These are phyloP conservation scores for Anguilla obscura DNA, from an alignment of 2,797 vertebrate species.

Conservation along the genomic window DNA sequence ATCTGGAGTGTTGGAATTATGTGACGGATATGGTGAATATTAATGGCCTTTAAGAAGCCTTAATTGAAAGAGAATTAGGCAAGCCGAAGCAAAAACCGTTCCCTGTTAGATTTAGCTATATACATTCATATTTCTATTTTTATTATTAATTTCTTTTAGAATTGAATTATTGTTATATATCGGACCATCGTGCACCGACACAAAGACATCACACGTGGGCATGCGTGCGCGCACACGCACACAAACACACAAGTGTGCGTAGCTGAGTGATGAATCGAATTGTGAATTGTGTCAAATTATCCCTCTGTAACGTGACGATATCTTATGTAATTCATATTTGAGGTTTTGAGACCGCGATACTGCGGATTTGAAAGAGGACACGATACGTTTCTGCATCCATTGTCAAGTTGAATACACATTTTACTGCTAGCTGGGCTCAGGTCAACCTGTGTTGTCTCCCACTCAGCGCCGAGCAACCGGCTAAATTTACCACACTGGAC, in stretches of 20 bases:
- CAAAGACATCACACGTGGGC: neutral
- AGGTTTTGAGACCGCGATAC: neutral
- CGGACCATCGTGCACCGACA: neutral
- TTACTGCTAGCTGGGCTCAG: neutral
- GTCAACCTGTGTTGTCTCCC: neutral
- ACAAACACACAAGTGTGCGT: neutral
- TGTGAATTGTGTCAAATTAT: constrained; percentile 18
- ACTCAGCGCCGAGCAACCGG: neutral
- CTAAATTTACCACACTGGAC: neutral
- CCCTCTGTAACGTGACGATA: constrained; percentile 1
- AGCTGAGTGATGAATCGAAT: neutral
- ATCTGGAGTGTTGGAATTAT: neutral
- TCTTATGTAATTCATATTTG: constrained; percentile 18
- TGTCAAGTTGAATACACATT: neutral
- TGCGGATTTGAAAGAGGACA: constrained; percentile 1
- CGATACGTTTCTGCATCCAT: neutral
- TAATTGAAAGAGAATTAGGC: neutral
- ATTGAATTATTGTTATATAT: neutral
- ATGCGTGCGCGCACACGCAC: neutral
- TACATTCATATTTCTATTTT: neutral
- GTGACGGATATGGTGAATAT: neutral
- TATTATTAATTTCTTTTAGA: neutral
- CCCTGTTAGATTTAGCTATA: neutral
- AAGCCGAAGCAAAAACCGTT: neutral
- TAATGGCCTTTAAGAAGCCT: neutral